Conservation (phyloP, 2,888 invertebrate species). For the Tricholauxania praeusta region DNA sequence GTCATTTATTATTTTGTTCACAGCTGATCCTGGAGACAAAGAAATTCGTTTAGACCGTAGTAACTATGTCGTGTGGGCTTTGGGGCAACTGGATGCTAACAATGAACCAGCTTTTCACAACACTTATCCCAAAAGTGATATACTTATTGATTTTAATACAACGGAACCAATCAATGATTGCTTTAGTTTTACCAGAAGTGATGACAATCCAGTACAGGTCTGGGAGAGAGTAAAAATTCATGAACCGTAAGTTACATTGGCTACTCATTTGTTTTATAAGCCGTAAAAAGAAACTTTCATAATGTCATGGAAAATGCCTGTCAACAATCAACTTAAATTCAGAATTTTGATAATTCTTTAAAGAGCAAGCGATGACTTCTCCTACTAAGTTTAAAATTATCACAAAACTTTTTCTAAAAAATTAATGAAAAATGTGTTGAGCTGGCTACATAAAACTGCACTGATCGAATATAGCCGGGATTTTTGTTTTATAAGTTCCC, state of each 20-base stretch:
- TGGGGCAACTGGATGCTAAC: constrained; percentile 82
- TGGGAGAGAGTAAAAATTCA: constrained; percentile 77
- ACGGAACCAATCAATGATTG: constrained; percentile 79
- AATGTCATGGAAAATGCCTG: no score
- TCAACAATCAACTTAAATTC: not conserved
- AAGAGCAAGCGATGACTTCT: no score
- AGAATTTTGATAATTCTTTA: not conserved
- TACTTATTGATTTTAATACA: constrained; percentile 76
- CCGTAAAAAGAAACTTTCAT: not conserved
- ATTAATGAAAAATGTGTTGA: no score
- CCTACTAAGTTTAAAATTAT: no score
- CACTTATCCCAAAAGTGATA: constrained; percentile 79
- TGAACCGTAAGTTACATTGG: constrained; percentile 68
- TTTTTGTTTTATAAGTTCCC: no score
- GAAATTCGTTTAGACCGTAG: constrained; percentile 75
- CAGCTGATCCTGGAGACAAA: constrained; percentile 83
- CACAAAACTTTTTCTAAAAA: no score
- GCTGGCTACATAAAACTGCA: no score
- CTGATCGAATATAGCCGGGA: no score
- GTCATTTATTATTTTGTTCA: constrained; percentile 44
- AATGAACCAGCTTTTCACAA: constrained; percentile 88
- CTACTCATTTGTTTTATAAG: constrained; percentile 23
- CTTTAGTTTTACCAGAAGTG: constrained; percentile 75
- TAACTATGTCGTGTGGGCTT: constrained; percentile 84
- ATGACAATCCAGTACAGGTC: constrained; percentile 63